phyloP scores from a whole-genome alignment of 2,888 invertebrate genomes.

The Cephonodes hylas region DNA sequence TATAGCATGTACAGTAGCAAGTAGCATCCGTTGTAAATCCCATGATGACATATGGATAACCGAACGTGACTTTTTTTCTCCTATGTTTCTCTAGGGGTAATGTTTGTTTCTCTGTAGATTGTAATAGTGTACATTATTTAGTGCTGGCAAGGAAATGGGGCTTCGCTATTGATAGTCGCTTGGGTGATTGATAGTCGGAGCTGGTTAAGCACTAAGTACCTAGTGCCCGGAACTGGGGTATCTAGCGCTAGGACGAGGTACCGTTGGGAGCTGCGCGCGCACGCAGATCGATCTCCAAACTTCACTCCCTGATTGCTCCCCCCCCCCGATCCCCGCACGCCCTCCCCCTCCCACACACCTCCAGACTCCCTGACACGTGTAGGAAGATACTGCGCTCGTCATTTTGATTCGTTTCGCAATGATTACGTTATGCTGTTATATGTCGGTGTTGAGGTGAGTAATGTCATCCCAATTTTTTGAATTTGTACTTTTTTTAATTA shows the following conservation, averaged over 20 bases:
- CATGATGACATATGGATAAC: not conserved
- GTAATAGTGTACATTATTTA: too few relatives aligned
- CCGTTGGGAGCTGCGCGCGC: conserved; percentile 57
- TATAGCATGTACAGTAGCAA: too few relatives aligned
- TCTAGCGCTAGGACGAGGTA: conserved; percentile 33
- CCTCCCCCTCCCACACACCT: conserved; percentile 29
- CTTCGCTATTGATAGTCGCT: too few relatives aligned
- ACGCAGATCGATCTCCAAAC: conserved; percentile 62
- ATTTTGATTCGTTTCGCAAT: conserved; percentile 41
- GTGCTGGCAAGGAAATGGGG: too few relatives aligned
- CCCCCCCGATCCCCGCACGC: conserved; percentile 28
- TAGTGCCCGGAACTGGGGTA: conserved; percentile 34
- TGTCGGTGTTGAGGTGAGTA: not conserved
- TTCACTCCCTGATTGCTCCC: conserved; percentile 32
- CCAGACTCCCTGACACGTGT: conserved; percentile 45
- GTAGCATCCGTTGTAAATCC: not conserved
- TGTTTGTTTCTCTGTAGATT: too few relatives aligned
- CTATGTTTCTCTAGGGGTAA: too few relatives aligned
- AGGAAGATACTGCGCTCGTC: conserved; percentile 48
- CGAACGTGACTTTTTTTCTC: too few relatives aligned
- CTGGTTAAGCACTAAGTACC: not conserved
- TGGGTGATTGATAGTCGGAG: not conserved
- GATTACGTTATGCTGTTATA: conserved; percentile 12
- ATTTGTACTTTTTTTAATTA: not conserved
- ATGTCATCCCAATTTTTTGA: too few relatives aligned